A percentile compares a stretch with the other conserved stretches of the same genome.
Evolutionary conservation across 23 tunicate genomes (phyloP).

Genomic region (Trididemnum clinides): DNA sequence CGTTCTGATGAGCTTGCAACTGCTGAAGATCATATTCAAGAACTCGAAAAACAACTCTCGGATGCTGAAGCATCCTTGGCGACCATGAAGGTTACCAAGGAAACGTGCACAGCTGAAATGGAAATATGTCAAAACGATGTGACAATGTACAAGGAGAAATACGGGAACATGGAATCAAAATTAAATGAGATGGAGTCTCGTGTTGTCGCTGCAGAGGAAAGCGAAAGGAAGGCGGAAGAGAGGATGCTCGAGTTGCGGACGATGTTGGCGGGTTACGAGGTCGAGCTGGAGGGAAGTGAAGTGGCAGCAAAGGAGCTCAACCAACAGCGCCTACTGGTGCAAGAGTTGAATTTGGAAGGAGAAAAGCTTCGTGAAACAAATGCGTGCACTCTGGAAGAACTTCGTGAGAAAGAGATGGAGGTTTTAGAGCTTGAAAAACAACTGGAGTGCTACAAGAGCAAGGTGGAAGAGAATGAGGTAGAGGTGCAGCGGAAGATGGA

Average conservation of each 20-base stretch:
- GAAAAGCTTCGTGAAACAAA: neutral
- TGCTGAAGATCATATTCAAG: slow-evolving; percentile 71
- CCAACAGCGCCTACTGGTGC: neutral
- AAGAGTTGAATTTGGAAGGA: neutral
- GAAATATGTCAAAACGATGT: slow-evolving; percentile 7
- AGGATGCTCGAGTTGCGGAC: slow-evolving; percentile 7
- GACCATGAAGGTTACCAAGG: neutral
- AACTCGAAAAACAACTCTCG: slow-evolving; percentile 56
- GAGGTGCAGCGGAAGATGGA: neutral
- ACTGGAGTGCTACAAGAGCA: neutral
- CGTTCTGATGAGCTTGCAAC: slow-evolving; percentile 24
- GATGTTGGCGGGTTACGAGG: slow-evolving; percentile 62
- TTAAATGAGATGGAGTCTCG: neutral
- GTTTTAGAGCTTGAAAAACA: neutral
- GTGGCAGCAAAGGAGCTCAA: neutral
- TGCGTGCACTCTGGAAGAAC: neutral
- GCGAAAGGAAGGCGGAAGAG: slow-evolving; percentile 28
- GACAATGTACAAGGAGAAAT: neutral
- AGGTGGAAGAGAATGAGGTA: neutral
- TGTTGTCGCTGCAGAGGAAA: neutral
- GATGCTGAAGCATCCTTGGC: slow-evolving; percentile 26
- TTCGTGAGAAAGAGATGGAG: neutral
- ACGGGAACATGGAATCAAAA: neutral
- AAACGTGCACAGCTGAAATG: slow-evolving; percentile 5
- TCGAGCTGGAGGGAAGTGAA: slow-evolving; percentile 31